Evolutionary conservation across 53 echinoderm and acorn worm genomes (phyloP), one percentile per base, ranked within the genome.

Genomic region (Actinopyga echinites): DNA sequence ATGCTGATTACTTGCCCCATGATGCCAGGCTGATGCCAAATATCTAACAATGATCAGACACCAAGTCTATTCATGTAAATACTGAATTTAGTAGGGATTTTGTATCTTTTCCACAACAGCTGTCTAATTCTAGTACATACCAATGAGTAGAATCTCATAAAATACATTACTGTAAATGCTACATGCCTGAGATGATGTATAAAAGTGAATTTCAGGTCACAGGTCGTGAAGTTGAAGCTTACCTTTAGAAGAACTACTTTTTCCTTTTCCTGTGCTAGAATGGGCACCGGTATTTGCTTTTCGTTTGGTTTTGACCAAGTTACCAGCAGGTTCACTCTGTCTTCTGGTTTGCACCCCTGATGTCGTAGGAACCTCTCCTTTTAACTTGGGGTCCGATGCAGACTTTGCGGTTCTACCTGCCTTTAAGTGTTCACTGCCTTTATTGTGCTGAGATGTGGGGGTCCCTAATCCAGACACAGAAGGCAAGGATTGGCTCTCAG

Each of bases 191-290:
- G n/a, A n/a, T n/a, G n/a, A n/a, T n/a, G n/a, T n/a, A n/a, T n/a
- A n/a, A n/a, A n/a, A n/a, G n/a, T n/a, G n/a, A n/a, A n/a, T n/a
- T n/a, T n/a, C n/a, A n/a, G n/a, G n/a, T n/a, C n/a, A n/a, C n/a
- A n/a, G n/a, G n/a, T n/a, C n/a, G n/a, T n/a, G n/a, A n/a, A n/a
- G n/a, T n/a, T n/a, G n/a, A 49, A 59, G 11, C 77, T 77, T 24
- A 77, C 77, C 77, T 77, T 77, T 77, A 77, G 77, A 77, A 77
- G 77, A 23, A 77, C 25, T 77, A 54, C 77, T 77, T 32, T 77
- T 77, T 31, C 77, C 77, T 56, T 77, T 77, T 10, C 20, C 49
- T 54, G 55, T 33, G 20, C 23, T 12, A 30, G 21, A 32, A 30
- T 31, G 28, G 56, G 24, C 54, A 15, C 55, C 26, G 28, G 77